A percentile compares a stretch with the other conserved stretches of the same genome.
These are phyloP conservation scores for Rhimphoctona megacephalus DNA, from an alignment of 2,888 invertebrate species.

Conservation along the genomic window DNA sequence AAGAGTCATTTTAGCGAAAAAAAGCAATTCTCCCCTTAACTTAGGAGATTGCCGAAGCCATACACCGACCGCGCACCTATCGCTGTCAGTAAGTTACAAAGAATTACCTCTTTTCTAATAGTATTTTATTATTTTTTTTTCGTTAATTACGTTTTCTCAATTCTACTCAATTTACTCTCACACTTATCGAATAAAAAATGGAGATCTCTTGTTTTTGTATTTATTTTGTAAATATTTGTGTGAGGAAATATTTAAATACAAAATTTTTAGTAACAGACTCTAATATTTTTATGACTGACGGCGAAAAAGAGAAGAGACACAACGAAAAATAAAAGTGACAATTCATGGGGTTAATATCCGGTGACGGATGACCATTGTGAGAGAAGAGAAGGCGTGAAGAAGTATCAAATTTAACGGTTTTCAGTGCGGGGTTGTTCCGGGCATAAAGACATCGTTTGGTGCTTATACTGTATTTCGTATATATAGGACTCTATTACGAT, in stretches of 20 bases:
- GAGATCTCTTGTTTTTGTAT: not conserved
- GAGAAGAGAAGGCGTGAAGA: slow-evolving; percentile 27
- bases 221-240: not conserved
- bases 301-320: not conserved
- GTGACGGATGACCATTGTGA: slow-evolving; percentile 25
- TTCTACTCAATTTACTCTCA: no score
- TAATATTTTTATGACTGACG: slow-evolving; percentile 4
- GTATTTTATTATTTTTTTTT: no score
- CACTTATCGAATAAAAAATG: no score
- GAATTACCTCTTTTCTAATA: no score
- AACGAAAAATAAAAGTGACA: not conserved
- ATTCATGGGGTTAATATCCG: slow-evolving; percentile 11
- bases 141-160: not conserved
- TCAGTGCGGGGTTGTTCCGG: slow-evolving; percentile 16
- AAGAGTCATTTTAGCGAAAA: no score
- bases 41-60: no score
- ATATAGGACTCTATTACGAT: slow-evolving; percentile 29
- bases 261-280: not conserved
- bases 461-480: slow-evolving; percentile 26
- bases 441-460: slow-evolving; percentile 48
- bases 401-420: slow-evolving; percentile 54
- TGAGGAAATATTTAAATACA: not conserved
- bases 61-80: no score
- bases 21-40: no score
- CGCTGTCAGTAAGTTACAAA: no score